A percentile compares a stretch with the other conserved stretches of the same genome.
phyloP scores from a whole-genome alignment of 2,797 vertebrate genomes.

The Myripristis jacobus region DNA sequence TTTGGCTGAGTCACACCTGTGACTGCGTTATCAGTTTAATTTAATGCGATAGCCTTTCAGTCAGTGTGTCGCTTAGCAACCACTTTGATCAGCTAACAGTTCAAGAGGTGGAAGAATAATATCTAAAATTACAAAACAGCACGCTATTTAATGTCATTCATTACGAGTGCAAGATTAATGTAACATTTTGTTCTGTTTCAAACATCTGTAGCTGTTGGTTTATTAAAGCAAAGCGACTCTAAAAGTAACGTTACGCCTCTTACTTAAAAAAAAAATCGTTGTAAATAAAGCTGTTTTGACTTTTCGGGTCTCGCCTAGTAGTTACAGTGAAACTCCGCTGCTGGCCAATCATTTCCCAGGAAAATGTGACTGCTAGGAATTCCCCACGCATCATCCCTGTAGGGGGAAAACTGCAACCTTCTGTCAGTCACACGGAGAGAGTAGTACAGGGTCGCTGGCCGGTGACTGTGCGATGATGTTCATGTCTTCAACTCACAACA shows the following conservation, averaged over 20 bases:
- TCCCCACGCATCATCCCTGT: constrained; percentile 81
- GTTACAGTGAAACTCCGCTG: constrained; percentile 49
- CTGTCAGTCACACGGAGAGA: constrained; percentile 69
- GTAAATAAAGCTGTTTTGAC: background rate
- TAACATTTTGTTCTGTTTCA: background rate
- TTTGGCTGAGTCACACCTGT: constrained; percentile 46
- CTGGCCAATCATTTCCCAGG: constrained; percentile 80
- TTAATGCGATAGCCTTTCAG: constrained; percentile 15
- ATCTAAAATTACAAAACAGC: background rate
- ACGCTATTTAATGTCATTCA: background rate
- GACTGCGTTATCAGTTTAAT: constrained; percentile 22
- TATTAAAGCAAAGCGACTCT: too few relatives aligned
- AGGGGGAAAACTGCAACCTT: constrained; percentile 77
- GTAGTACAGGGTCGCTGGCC: constrained; percentile 53
- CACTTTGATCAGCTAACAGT: background rate
- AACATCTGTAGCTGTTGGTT: too few relatives aligned
- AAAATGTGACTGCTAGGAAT: constrained; percentile 87
- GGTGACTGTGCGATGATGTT: constrained; percentile 52
- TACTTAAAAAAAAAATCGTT: too few relatives aligned
- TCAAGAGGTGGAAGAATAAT: too few relatives aligned
- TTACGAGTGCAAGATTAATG: background rate
- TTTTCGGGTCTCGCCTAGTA: constrained; percentile 7
- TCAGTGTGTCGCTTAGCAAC: constrained; percentile 10
- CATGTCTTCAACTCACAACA: constrained; percentile 31
- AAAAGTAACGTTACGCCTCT: too few relatives aligned